Conservation (phyloP, 2,797 vertebrate species). For the Sebastes reedi region DNA sequence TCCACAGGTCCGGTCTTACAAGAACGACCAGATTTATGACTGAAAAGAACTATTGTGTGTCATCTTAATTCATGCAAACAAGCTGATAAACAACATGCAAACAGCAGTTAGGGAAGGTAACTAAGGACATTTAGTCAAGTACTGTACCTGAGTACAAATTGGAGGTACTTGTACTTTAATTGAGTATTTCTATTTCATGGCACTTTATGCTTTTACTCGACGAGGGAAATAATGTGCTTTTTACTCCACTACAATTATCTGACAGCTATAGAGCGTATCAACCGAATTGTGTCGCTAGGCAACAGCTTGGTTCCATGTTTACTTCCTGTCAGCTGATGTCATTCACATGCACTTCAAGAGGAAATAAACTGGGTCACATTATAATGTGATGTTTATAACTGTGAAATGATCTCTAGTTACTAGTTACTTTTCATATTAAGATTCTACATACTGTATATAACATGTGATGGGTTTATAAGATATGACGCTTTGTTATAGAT, state of each 20-base stretch:
- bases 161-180: neutral
- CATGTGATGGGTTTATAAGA: neutral
- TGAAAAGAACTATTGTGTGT: neutral
- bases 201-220: neutral
- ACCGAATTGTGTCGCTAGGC: neutral
- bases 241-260: no score
- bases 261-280: no score
- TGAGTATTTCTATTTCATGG: neutral
- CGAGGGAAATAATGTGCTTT: neutral
- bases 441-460: neutral
- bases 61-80: neutral
- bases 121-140: neutral
- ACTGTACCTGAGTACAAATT: neutral
- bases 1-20: neutral
- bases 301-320: neutral
- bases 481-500: neutral
- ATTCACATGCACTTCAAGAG: neutral
- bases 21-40: constrained; percentile 25
- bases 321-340: neutral
- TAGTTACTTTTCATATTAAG: neutral
- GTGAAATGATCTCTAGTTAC: neutral
- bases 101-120: neutral
- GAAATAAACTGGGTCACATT: no score
- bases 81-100: neutral
- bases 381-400: no score